Conservation (phyloP, 1,140 invertebrate genomes). For the Caenorhabditis tropicalis region DNA sequence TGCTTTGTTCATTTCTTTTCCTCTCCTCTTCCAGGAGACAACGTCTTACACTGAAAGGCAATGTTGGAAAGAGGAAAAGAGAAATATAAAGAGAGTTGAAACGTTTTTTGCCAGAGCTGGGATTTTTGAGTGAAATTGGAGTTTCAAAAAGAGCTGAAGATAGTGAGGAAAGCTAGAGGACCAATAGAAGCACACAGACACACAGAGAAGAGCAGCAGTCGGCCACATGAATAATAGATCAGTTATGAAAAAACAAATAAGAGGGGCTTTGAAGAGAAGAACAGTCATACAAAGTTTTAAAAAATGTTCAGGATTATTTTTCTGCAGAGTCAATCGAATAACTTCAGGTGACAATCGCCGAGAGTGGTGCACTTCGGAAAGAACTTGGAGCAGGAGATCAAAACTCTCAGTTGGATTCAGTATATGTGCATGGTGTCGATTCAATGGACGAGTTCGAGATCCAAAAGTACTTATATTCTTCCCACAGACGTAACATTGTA, state of each 20-base stretch:
- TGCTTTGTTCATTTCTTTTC: slow-evolving; percentile 28
- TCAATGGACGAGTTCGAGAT: slow-evolving; percentile 30
- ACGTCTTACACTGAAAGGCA: not conserved
- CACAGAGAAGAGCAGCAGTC: slow-evolving; percentile 1
- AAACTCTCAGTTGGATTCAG: not conserved
- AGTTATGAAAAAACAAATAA: not conserved
- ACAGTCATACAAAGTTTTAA: not conserved
- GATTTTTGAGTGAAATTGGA: not conserved
- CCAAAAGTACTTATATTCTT: not conserved
- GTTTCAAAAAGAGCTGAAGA: not conserved
- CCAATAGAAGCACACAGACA: not conserved
- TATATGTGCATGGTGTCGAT: slow-evolving; percentile 22
- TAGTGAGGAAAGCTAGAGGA: not conserved
- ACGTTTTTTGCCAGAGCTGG: not conserved
- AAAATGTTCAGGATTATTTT: too few species aligned
- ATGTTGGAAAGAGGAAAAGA: not conserved
- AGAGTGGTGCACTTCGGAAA: not conserved
- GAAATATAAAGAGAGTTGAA: not conserved
- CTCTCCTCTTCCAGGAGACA: slow-evolving; percentile 2
- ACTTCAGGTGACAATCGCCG: not conserved
- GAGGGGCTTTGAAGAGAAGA: not conserved
- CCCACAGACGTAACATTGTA: not conserved
- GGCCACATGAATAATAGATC: not conserved
- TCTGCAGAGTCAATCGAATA: too few species aligned
- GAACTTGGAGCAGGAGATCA: not conserved